phyloP scores from a whole-genome alignment of 2,797 vertebrate species.

The Menidia menidia region DNA sequence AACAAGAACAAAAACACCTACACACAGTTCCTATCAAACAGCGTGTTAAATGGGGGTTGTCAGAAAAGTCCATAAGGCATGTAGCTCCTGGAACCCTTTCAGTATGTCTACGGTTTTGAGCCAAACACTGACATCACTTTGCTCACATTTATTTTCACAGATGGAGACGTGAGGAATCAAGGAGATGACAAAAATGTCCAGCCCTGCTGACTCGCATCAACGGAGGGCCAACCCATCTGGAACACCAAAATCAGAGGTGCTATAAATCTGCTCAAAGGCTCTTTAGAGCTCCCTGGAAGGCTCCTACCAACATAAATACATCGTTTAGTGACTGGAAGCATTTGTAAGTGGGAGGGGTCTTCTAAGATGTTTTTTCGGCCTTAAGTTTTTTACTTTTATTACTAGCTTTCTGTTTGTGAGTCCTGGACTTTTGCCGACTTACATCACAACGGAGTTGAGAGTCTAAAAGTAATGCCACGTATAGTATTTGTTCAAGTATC shows the following conservation, averaged over 20 bases:
- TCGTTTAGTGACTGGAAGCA: not conserved
- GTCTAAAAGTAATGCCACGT: not conserved
- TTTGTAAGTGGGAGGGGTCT: not conserved
- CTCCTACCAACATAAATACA: slow-evolving; percentile 4
- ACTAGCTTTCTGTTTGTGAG: not conserved
- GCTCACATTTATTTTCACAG: slow-evolving; percentile 13
- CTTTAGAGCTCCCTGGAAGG: slow-evolving; percentile 6
- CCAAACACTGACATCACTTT: slow-evolving; percentile 7
- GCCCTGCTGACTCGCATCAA: slow-evolving; percentile 26
- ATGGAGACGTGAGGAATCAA: slow-evolving; percentile 15
- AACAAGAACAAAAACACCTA: slow-evolving; percentile 13
- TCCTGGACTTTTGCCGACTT: not conserved
- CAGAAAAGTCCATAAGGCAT: slow-evolving; percentile 6
- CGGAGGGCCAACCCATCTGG: not conserved
- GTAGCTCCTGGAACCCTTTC: slow-evolving; percentile 1
- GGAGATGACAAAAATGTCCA: slow-evolving; percentile 12
- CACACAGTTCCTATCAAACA: not conserved
- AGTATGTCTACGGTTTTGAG: not conserved
- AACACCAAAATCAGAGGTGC: slow-evolving; percentile 12
- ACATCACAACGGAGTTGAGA: not conserved
- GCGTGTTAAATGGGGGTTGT: slow-evolving; percentile 14
- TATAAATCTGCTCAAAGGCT: slow-evolving; percentile 26
- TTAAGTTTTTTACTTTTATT: too few species aligned
- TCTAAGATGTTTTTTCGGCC: not conserved
- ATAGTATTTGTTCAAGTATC: not conserved